Conservation (phyloP, 2,888 invertebrate genomes). For the Sphinx pinastri region DNA sequence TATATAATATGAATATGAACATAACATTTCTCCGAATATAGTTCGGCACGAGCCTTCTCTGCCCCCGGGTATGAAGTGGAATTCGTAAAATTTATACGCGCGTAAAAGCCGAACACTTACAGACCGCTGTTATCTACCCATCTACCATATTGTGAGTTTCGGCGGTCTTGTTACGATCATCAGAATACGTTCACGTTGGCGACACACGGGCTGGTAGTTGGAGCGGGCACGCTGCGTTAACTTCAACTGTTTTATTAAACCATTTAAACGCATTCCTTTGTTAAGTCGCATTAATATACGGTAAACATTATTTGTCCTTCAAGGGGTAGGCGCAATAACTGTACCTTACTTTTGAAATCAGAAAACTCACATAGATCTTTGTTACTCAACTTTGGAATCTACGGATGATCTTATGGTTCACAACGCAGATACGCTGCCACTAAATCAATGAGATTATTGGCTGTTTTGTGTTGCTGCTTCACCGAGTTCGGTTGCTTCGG, state of each 20-base stretch:
- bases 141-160: conserved; percentile 80
- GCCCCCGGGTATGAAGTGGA: not conserved
- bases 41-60: conserved; percentile 1
- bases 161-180: conserved; percentile 68
- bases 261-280: too few species aligned
- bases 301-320: too few species aligned
- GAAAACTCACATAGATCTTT: not conserved
- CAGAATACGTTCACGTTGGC: conserved; percentile 43
- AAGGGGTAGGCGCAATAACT: not conserved
- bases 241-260: not conserved
- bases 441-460: too few species aligned
- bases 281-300: too few species aligned
- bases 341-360: not conserved
- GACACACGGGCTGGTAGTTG: conserved; percentile 50
- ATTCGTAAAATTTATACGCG: conserved; percentile 54
- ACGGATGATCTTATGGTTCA: too few species aligned
- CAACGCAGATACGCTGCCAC: too few species aligned
- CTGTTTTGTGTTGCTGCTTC: too few species aligned
- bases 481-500: too few species aligned
- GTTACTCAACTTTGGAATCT: not conserved
- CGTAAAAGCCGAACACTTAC: conserved; percentile 71
- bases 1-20: too few species aligned
- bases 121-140: conserved; percentile 73
- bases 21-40: too few species aligned
- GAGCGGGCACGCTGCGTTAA: conserved; percentile 31